Conservation (phyloP, 2,888 invertebrate species). For the Lochmaea capreae region DNA sequence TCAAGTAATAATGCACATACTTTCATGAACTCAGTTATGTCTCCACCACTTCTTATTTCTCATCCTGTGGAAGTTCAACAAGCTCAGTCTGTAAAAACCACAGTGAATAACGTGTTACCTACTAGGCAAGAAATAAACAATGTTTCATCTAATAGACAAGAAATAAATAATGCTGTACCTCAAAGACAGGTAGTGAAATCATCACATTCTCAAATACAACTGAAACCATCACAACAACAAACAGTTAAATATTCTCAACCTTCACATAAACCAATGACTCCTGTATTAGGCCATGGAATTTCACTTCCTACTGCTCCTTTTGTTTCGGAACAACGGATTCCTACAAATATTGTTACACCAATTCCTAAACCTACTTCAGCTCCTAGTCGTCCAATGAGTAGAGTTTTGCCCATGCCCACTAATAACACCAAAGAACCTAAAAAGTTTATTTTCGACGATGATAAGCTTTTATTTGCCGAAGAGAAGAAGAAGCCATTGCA, state of each 20-base stretch:
- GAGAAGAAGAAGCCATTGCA: constrained; percentile 67
- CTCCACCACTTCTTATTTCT: constrained; percentile 22
- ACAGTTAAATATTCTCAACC: constrained; percentile 51
- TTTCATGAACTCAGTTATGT: constrained; percentile 12
- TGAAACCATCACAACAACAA: constrained; percentile 50
- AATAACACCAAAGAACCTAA: constrained; percentile 68
- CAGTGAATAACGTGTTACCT: constrained; percentile 41
- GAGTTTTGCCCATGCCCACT: constrained; percentile 83
- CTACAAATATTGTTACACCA: constrained; percentile 79
- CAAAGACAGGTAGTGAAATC: constrained; percentile 33
- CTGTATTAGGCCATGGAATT: constrained; percentile 68
- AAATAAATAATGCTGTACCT: constrained; percentile 41
- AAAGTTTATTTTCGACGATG: constrained; percentile 64
- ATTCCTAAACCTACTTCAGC: constrained; percentile 67
- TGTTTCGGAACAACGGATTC: constrained; percentile 71
- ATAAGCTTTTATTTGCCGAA: constrained; percentile 66
- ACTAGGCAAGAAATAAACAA: constrained; percentile 33
- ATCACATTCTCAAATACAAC: constrained; percentile 21
- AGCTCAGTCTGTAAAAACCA: constrained; percentile 23
- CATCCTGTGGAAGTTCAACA: constrained; percentile 20
- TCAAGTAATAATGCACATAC: constrained; percentile 5
- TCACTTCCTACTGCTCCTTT: constrained; percentile 71
- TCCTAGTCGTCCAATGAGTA: constrained; percentile 77
- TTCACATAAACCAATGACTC: constrained; percentile 46
- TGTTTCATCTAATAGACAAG: neutral